phyloP scores from a whole-genome alignment of 2,888 invertebrate species.

The Eupithecia subfuscata region DNA sequence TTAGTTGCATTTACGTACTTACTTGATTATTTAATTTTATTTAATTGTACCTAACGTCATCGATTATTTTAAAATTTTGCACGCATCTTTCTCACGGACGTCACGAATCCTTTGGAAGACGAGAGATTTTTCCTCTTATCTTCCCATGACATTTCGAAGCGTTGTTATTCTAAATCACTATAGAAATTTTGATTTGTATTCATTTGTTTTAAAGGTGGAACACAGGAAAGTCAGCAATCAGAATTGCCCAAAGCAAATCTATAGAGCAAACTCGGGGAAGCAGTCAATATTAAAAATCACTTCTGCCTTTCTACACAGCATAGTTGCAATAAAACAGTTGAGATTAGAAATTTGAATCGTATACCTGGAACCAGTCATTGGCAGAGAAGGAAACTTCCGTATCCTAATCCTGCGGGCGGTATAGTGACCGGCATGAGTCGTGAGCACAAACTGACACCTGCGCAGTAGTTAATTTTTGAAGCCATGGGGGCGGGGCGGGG shows the following conservation, averaged over 20 bases:
- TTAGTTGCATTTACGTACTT: background rate
- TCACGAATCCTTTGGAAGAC: background rate
- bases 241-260: too few species aligned
- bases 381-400: slow-evolving; percentile 95
- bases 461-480: too few species aligned
- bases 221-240: background rate
- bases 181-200: too few species aligned
- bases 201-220: background rate
- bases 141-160: background rate
- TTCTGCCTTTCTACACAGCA: background rate
- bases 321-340: background rate
- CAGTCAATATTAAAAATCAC: background rate
- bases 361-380: slow-evolving; percentile 96
- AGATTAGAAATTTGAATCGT: slow-evolving; percentile 74
- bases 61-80: too few species aligned
- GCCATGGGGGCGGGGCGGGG: too few species aligned
- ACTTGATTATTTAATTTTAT: too few species aligned
- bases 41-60: too few species aligned
- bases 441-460: too few species aligned
- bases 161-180: too few species aligned
- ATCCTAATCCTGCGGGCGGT: slow-evolving; percentile 92
- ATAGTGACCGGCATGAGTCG: too few species aligned
- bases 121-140: background rate
- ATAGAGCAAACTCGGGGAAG: background rate
- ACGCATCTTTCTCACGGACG: too few species aligned